Base-by-base conservation (phyloP, 2,888 invertebrate species). In the Nasonia oneida region DNA sequence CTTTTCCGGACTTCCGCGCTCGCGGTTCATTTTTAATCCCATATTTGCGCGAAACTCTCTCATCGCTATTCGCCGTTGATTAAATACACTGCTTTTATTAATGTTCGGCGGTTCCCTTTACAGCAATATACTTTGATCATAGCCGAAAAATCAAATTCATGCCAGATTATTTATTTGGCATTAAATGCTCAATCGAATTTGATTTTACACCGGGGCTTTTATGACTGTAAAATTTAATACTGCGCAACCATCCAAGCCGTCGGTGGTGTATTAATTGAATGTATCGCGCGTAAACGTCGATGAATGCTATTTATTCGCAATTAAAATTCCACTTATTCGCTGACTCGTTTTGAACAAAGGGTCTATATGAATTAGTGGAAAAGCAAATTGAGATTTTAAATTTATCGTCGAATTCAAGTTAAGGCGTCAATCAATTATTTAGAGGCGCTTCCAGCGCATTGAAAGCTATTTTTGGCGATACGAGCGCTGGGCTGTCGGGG, bases 381-480 rank as follows among this genome's bases (percentile, higher is more conserved):
- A 1, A 23, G 14, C 4, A 14, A 33, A 57, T 76, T 3, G 57
- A 57, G n/a, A 15, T 53, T 76, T 76, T 57, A 39, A 53, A 73
- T 42, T 74, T 61, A 74, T 47, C 6, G 12, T 23, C 29, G 15
- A 67, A 67, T 78, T 57, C 12, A 73, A 39, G 39, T 57, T 42
- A 74, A 81, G 74, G 23, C 5, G 57, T 57, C 71, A 47, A 47
- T 71, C 50, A 81, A 74, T 61, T 81, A 57, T 81, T 42, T 57
- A 74, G 18, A 10, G 70, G 33, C 37, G 5, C 42, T 29, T 10
- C 50, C 42, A 42, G 0, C 64, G 1, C 29, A 77, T 77, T 29
- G 57, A 18, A 39, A 42, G 39, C 18, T 83, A 83, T 83, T 83
- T 75, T 50, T 15, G 50, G 14, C 14, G 14, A 10, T 10, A 37